phyloP scores from a whole-genome alignment of 2,113 vertebrate species.

The Paralichthys olivaceus region DNA sequence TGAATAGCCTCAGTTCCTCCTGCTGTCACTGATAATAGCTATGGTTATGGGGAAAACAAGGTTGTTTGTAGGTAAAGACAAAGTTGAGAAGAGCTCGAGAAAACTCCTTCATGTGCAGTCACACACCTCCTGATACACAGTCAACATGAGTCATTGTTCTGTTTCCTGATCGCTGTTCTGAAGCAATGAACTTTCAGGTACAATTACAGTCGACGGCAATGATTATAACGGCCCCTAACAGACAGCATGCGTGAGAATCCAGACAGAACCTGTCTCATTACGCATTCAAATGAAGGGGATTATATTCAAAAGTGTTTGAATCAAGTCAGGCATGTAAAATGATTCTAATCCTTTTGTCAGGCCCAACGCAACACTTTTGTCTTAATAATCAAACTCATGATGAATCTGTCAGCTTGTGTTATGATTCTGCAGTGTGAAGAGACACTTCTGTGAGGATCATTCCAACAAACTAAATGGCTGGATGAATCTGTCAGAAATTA shows the following conservation, averaged over 20 bases:
- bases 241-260: conserved; percentile 53
- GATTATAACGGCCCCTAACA: conserved; percentile 42
- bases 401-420: conserved; percentile 51
- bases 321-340: conserved; percentile 66
- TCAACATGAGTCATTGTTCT: conserved; percentile 10
- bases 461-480: conserved; percentile 34
- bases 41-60: conserved; percentile 34
- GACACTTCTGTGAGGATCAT: conserved; percentile 31
- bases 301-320: conserved; percentile 56
- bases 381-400: conserved; percentile 47
- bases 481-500: conserved; percentile 24
- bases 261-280: conserved; percentile 63
- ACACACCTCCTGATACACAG: conserved; percentile 3
- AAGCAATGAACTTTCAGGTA: conserved; percentile 53
- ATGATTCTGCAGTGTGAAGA: conserved; percentile 21
- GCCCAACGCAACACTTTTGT: conserved; percentile 58
- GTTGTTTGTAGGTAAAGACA: conserved; percentile 30
- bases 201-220: conserved; percentile 54
- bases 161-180: conserved; percentile 38
- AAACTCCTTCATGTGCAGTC: background rate
- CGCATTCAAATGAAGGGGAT: conserved; percentile 72
- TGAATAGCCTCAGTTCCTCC: conserved; percentile 43
- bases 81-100: background rate
- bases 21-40: conserved; percentile 42
- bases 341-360: conserved; percentile 70